These are phyloP conservation scores for Sebastolobus altivelis DNA, from an alignment of 2,797 vertebrate species.

Conservation along the genomic window DNA sequence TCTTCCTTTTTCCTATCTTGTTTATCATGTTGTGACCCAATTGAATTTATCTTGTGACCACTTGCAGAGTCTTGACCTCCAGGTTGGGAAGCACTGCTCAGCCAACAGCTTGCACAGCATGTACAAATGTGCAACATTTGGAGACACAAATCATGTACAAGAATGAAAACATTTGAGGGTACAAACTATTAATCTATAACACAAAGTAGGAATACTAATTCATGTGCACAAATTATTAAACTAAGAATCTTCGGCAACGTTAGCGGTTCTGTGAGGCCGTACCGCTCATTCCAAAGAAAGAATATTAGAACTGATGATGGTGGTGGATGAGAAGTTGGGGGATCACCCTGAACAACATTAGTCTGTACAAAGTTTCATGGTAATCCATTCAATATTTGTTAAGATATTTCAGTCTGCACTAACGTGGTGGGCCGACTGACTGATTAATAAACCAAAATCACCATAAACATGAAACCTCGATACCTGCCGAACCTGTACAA, in stretches of 20 bases:
- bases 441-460: too few species aligned
- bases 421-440: too few species aligned
- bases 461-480: too few species aligned
- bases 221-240: neutral
- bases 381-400: too few species aligned
- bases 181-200: neutral
- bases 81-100: neutral
- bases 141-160: neutral
- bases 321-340: too few species aligned
- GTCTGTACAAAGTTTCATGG: too few species aligned
- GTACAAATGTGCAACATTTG: neutral
- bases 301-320: too few species aligned
- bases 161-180: neutral
- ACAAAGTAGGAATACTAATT: neutral
- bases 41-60: neutral
- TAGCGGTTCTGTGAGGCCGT: neutral
- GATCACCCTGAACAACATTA: too few species aligned
- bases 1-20: neutral
- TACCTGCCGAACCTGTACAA: too few species aligned
- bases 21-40: neutral
- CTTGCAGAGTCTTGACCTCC: neutral
- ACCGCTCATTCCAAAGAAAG: neutral
- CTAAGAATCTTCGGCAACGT: neutral
- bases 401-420: too few species aligned
- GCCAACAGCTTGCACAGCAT: neutral